Evolutionary conservation across 2,797 vertebrate genomes (phyloP).

Genomic region (Harpagifer antarcticus): DNA sequence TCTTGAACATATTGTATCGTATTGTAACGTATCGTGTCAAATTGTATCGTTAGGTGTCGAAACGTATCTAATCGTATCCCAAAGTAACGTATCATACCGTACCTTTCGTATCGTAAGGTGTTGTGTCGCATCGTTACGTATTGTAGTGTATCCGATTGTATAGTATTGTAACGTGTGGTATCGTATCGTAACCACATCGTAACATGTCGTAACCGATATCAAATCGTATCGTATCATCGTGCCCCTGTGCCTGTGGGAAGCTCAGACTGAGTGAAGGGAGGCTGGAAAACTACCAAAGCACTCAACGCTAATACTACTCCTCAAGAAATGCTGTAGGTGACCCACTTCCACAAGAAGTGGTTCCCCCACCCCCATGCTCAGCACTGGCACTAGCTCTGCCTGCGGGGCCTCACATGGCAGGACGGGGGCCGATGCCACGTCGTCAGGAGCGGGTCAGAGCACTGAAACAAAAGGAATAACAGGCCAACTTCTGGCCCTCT

Average conservation of each 20-base stretch:
- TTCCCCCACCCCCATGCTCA: slow-evolving; percentile 27
- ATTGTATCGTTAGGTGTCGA: too few relatives aligned
- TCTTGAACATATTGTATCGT: too few relatives aligned
- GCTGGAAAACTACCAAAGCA: slow-evolving; percentile 9
- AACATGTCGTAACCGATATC: too few relatives aligned
- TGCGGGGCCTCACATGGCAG: slow-evolving; percentile 63
- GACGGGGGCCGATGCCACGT: slow-evolving; percentile 54
- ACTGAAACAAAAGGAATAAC: slow-evolving; percentile 60
- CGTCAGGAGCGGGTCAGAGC: slow-evolving; percentile 59
- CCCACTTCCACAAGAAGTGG: slow-evolving; percentile 62
- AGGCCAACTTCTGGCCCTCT: slow-evolving; percentile 63
- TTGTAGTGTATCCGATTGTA: too few relatives aligned
- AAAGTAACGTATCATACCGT: too few relatives aligned
- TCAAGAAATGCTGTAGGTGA: slow-evolving; percentile 32
- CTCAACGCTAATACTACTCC: slow-evolving; percentile 23
- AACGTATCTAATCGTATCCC: too few relatives aligned
- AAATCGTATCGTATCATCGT: too few relatives aligned
- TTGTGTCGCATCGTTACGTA: too few relatives aligned
- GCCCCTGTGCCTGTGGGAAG: neutral
- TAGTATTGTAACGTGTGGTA: too few relatives aligned
- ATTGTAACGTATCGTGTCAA: too few relatives aligned
- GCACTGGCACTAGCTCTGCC: slow-evolving; percentile 61
- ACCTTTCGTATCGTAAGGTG: too few relatives aligned
- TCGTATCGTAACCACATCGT: too few relatives aligned
- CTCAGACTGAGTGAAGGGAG: slow-evolving; percentile 16